Evolutionary conservation across 1,140 invertebrate genomes (phyloP), one percentile per base, ranked within the genome.

Genomic region (Drosophila miranda): DNA sequence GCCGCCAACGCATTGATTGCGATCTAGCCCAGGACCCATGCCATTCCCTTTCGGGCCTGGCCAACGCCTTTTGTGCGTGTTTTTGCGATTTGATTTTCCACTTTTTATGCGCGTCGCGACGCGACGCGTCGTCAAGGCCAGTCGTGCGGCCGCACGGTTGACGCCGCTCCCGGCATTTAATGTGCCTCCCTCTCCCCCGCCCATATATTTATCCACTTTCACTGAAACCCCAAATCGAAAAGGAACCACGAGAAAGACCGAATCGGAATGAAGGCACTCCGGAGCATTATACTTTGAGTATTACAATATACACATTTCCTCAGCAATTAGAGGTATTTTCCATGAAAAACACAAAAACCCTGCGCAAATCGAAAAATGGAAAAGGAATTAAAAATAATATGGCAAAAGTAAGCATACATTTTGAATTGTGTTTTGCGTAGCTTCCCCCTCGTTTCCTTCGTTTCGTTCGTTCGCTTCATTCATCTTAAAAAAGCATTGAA

Each of bases 401-500:
- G 68, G 34, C 16, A 69, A 71, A 57, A 64, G 64, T 62, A 64
- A 59, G 58, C 66, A 83, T 83, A 83, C 75, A 83, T 84, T 72
- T 75, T 42, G 49, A 76, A 71, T 52, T 69, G 59, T 64, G 69
- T 75, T 71, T 78, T 68, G 44, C 13, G 62, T 30, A 41, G 26
- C 4, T 23, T 23, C 23, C 3, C 23, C 23, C 45, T 49, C 30
- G 30, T 21, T 56, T 44, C 44, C 9, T 60, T 61, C 46, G 45
- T 64, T 45, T 59, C 11, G 13, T 38, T 11, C 54, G 50, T 59
- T 74, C 50, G 48, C 14, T 54, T 69, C 4, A 48, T 78, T 74
- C 53, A 75, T 70, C 82, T 87, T 81, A 78, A 86, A 71, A 62
- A 81, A 78, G 66, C 78, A 75, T 78, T 72, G 66, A 87, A 87